phyloP scores from a whole-genome alignment of 2,113 vertebrate species.

The Cacatua alba region DNA sequence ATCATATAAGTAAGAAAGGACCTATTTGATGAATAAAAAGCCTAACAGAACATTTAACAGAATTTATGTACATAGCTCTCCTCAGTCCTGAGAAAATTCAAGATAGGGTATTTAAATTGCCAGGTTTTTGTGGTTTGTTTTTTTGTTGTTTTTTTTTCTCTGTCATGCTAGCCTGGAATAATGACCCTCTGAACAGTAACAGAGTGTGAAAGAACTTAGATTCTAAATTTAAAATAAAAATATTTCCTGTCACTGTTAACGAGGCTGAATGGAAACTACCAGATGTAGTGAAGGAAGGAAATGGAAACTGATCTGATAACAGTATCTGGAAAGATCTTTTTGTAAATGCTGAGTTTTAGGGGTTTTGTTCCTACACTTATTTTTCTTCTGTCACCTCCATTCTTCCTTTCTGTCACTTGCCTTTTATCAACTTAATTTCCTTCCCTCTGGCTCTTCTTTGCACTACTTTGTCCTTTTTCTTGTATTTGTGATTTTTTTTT shows the following conservation, averaged over 20 bases:
- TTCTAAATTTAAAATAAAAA: neutral
- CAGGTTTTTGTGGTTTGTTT: neutral
- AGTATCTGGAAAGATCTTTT: neutral
- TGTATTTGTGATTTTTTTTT: neutral
- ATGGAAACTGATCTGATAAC: neutral
- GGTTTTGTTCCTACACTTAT: neutral
- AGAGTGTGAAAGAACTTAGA: neutral
- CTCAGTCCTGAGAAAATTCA: neutral
- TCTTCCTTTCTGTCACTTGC: neutral
- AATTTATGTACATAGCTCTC: neutral
- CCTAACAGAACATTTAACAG: neutral
- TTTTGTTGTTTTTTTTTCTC: neutral
- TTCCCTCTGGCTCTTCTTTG: constrained; percentile 9
- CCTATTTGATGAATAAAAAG: neutral
- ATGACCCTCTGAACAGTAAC: neutral
- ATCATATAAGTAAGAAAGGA: neutral
- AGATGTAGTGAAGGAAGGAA: neutral
- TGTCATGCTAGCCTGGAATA: neutral
- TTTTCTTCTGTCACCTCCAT: constrained; percentile 5
- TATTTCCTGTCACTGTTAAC: neutral
- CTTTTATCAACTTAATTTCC: constrained; percentile 11
- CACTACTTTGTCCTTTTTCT: neutral
- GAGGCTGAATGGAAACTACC: neutral
- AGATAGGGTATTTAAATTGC: neutral
- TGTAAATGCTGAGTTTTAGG: neutral